phyloP scores from a whole-genome alignment of 2,797 vertebrate genomes.

The Cacajao melanocephalus region DNA sequence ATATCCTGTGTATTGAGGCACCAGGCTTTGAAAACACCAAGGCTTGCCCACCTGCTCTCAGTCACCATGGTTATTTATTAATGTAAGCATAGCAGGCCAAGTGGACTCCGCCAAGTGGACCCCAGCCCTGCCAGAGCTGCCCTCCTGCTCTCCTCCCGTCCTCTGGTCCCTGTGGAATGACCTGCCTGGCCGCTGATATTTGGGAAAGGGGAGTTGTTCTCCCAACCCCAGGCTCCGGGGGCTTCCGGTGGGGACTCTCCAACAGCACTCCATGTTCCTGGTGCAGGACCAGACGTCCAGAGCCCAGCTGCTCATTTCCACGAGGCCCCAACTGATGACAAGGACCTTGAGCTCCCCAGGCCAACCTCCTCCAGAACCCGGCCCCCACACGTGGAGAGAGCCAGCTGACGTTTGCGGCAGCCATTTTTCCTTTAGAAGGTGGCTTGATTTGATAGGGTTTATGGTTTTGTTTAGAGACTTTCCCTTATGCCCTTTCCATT shows the following conservation, averaged over 20 bases:
- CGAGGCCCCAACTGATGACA: accelerated
- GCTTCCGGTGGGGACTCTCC: accelerated
- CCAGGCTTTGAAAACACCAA: background rate
- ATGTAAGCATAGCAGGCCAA: accelerated
- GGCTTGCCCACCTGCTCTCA: accelerated
- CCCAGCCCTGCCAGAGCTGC: accelerated
- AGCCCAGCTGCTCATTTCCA: accelerated
- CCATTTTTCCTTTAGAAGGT: background rate
- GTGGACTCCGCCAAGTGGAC: accelerated
- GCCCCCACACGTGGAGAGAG: accelerated
- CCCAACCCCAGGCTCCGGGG: background rate
- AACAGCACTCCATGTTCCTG: accelerated
- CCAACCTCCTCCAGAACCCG: no score
- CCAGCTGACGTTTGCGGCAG: no score
- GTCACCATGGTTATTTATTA: accelerated
- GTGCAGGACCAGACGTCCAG: accelerated
- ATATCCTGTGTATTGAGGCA: background rate
- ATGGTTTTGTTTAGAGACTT: background rate
- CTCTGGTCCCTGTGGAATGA: background rate
- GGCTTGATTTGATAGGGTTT: background rate
- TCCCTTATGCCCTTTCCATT: background rate
- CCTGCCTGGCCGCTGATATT: background rate
- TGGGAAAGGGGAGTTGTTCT: accelerated
- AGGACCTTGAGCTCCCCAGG: background rate
- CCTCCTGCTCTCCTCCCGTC: background rate